Evolutionary conservation across 2,888 invertebrate species (phyloP).

Genomic region (Eilema depressum): DNA sequence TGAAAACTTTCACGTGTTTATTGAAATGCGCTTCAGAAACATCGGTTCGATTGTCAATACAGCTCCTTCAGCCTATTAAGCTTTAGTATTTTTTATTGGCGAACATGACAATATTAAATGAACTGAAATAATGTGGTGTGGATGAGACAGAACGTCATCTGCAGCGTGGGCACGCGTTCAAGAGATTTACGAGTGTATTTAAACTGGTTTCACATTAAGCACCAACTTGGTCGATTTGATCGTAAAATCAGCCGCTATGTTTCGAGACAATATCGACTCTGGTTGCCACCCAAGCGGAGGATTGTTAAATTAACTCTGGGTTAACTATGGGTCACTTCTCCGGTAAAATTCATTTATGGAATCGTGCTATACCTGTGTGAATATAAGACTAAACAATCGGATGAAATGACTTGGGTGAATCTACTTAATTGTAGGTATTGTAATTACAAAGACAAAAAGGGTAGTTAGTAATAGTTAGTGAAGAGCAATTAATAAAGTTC

Average conservation of each 20-base stretch:
- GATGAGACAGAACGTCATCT: constrained; percentile 68
- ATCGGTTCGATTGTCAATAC: constrained; percentile 7
- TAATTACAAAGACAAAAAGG: constrained; percentile 67
- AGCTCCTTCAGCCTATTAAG: constrained; percentile 7
- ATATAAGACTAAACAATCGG: not conserved
- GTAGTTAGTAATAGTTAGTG: constrained; percentile 54
- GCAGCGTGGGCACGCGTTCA: constrained; percentile 77
- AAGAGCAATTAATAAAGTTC: constrained; percentile 77
- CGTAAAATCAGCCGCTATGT: constrained; percentile 81
- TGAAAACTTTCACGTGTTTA: not conserved
- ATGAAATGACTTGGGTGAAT: not conserved
- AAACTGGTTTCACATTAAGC: constrained; percentile 84
- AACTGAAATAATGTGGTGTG: constrained; percentile 53
- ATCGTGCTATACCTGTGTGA: constrained; percentile 39
- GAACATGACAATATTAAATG: constrained; percentile 29
- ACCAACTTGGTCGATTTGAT: constrained; percentile 82
- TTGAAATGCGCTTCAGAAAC: constrained; percentile 4
- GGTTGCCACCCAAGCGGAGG: constrained; percentile 79
- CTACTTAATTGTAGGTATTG: constrained; percentile 30
- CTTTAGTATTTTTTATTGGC: constrained; percentile 17
- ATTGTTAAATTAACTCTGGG: constrained; percentile 77
- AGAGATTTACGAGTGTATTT: constrained; percentile 84
- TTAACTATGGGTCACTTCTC: constrained; percentile 74
- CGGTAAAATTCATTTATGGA: constrained; percentile 49
- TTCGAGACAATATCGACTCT: constrained; percentile 79